Evolutionary conservation across 2,113 vertebrate species (phyloP).

Genomic region (Rhodinocichla rosea): DNA sequence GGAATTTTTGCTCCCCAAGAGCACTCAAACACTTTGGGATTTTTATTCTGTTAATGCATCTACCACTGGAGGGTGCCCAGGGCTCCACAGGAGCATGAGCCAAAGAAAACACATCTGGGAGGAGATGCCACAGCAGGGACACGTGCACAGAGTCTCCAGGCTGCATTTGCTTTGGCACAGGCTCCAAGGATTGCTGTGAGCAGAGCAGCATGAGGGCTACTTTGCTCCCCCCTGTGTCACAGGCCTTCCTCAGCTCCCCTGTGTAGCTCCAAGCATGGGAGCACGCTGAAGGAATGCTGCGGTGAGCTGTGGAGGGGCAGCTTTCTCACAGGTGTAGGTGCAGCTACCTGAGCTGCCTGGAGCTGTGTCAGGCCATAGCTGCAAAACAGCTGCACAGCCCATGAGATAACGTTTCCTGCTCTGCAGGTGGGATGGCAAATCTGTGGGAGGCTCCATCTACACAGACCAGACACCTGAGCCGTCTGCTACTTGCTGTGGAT

Average conservation of each 20-base stretch:
- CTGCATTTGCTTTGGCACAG: conserved; percentile 13
- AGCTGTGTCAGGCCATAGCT: not conserved
- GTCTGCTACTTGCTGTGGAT: not conserved
- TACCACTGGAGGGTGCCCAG: not conserved
- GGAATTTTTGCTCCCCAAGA: not conserved
- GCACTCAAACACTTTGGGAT: not conserved
- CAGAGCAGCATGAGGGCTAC: not conserved
- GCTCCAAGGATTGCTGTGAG: not conserved
- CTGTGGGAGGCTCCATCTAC: not conserved
- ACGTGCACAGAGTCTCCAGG: not conserved
- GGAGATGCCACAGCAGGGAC: conserved; percentile 41
- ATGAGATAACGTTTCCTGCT: not conserved
- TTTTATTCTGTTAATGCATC: not conserved
- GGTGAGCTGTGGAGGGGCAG: not conserved
- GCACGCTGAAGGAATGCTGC: not conserved
- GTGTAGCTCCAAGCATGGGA: accelerated
- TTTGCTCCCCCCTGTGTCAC: not conserved
- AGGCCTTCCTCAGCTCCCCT: not conserved
- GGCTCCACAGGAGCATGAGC: not conserved
- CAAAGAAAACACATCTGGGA: conserved; percentile 33
- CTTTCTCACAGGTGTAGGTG: not conserved
- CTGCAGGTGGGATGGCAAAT: not conserved
- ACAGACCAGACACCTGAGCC: not conserved
- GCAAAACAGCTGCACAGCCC: not conserved
- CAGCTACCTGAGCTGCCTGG: not conserved